Percentiles rank a stretch among this genome's conserved stretches.
Conservation (phyloP, 1,140 invertebrate genomes). For the Heliconius melpomene region DNA sequence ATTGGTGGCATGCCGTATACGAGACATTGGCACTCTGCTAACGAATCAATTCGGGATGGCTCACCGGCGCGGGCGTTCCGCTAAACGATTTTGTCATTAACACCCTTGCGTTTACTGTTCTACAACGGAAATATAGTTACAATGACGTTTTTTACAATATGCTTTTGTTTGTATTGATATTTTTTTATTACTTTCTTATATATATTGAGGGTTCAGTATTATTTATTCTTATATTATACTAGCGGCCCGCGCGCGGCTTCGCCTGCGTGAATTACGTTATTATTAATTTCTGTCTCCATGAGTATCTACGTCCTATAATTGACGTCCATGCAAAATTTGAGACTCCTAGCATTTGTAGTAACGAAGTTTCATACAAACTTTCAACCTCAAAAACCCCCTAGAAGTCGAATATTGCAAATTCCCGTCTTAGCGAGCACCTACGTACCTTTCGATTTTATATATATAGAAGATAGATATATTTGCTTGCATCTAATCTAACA, state of each 20-base stretch:
- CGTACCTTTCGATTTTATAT: too few species aligned
- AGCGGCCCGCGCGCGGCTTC: too few species aligned
- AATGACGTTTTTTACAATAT: slow-evolving; percentile 21
- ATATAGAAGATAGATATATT: neutral
- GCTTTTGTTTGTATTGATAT: slow-evolving; percentile 8
- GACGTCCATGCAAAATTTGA: too few species aligned
- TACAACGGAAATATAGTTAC: slow-evolving; percentile 35
- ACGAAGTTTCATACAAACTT: too few species aligned
- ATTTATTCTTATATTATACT: neutral
- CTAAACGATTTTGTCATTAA: slow-evolving; percentile 42
- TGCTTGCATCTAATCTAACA: neutral
- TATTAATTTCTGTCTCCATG: too few species aligned
- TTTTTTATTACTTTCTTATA: neutral
- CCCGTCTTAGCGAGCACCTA: too few species aligned
- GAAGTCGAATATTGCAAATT: too few species aligned
- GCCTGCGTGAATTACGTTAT: too few species aligned
- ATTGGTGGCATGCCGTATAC: slow-evolving; percentile 45
- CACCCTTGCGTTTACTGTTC: slow-evolving; percentile 41
- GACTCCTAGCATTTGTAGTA: too few species aligned
- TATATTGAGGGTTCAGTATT: neutral
- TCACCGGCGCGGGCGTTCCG: slow-evolving; percentile 45
- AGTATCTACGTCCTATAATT: too few species aligned
- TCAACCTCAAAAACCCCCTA: too few species aligned
- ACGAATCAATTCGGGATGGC: slow-evolving; percentile 61
- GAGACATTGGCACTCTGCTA: slow-evolving; percentile 55